Base-by-base conservation (phyloP, 2,888 invertebrate genomes). In the Eumacrocentrus americanus region DNA sequence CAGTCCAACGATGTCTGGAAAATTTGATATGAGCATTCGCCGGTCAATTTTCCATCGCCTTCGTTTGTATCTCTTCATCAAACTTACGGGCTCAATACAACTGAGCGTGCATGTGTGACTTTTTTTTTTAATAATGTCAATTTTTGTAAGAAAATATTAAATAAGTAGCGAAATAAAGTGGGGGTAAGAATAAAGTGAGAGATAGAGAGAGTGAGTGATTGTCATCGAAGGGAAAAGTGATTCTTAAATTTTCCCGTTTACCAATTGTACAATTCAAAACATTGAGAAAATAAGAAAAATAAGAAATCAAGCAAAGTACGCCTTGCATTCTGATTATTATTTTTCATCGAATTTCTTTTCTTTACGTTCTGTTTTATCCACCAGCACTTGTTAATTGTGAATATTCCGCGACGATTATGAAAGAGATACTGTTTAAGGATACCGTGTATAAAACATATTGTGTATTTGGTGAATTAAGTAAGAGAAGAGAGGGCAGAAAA, bases 391-490 rank as follows among this genome's bases (percentile, higher is more conserved):
- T 73, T 72, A 68, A 61, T 72, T 74, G 71, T 72, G 71, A 75
- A 74, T 72, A 67, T 67, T 60, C 6, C 66, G 58, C 58, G 65
- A 65, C 54, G 59, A 55, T 55, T 9, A 6, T 4, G 9, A 52
- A 48, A 50, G 14, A 34, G 29, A 60, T 71, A 70, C 70, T 70
- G 71, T 73, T 71, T 69, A 68, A 72, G 12, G 64, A 70, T 69
- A 70, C 69, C 67, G 67, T 75, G 73, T 75, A 73, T 69, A 71
- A 73, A 72, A 75, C 72, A 73, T 29, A 29, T 75, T 74, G 70
- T 77, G 74, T 74, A 76, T 73, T 76, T 75, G 70, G 66, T 29
- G 29, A 29, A 29, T 29, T 29, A 70, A 61, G 66, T 70, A 58
- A 67, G 47, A 63, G 56, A 67, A 58, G 61, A 57, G 52, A 59